Conservation (phyloP, 2,113 vertebrate species). For the Nothocercus julius region DNA sequence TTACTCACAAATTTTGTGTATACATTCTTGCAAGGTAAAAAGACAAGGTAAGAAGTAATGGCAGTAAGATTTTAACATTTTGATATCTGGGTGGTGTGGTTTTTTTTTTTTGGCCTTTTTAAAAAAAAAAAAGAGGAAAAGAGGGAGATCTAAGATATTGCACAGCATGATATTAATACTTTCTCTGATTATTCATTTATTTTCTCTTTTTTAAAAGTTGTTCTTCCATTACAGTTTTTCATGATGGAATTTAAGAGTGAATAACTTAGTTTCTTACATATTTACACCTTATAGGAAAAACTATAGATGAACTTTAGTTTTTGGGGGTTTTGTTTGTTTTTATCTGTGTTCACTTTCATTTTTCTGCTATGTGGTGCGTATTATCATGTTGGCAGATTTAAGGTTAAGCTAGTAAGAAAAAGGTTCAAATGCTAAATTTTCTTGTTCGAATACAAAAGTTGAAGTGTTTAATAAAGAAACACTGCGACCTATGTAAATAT, state of each 20-base stretch:
- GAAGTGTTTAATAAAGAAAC: neutral
- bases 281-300: neutral
- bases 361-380: neutral
- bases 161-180: neutral
- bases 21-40: neutral
- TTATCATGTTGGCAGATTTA: neutral
- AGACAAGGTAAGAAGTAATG: neutral
- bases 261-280: neutral
- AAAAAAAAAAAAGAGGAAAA: neutral
- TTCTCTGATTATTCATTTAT: neutral
- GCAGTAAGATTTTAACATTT: neutral
- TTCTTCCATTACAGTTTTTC: neutral
- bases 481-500: rapidly evolving
- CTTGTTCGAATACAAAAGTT: neutral
- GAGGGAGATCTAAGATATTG: neutral
- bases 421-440: neutral
- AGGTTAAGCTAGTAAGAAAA: neutral
- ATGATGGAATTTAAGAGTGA: neutral
- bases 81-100: neutral
- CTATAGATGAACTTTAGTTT: neutral
- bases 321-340: neutral
- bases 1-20: neutral
- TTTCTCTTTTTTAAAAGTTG: neutral
- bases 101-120: neutral
- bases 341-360: neutral